Conservation (phyloP, 2,888 invertebrate species). For the Xylota segnis region DNA sequence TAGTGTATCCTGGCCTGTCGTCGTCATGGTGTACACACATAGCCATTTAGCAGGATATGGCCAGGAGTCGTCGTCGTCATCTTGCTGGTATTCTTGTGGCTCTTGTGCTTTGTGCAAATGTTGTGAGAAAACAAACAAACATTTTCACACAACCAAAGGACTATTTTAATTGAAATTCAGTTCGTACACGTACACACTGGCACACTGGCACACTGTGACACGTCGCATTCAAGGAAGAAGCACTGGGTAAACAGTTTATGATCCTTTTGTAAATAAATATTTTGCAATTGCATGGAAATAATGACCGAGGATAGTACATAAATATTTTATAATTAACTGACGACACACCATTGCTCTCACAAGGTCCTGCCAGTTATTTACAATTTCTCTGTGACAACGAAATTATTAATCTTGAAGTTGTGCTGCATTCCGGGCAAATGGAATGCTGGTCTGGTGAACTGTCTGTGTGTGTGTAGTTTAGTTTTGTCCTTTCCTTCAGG, state of each 20-base stretch:
- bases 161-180: conserved; percentile 70
- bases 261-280: conserved; percentile 66
- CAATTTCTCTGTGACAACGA: conserved; percentile 5
- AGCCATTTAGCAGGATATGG: conserved; percentile 57
- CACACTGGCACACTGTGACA: too few species aligned
- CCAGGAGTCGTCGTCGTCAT: conserved; percentile 36
- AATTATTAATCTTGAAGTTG: conserved; percentile 10
- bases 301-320: conserved; percentile 35
- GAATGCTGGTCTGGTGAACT: neutral
- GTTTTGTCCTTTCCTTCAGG: neutral
- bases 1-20: conserved; percentile 2
- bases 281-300: conserved; percentile 54
- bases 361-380: conserved; percentile 13
- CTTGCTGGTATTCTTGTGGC: conserved; percentile 11
- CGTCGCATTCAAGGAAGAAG: neutral
- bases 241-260: conserved; percentile 53
- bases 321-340: conserved; percentile 43
- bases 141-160: conserved; percentile 42
- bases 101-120: conserved; percentile 35
- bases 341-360: conserved; percentile 5
- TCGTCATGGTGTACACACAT: conserved; percentile 24
- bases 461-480: neutral
- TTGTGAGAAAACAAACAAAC: conserved; percentile 58
- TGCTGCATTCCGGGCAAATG: conserved; percentile 1
- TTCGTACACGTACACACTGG: neutral